phyloP scores from a whole-genome alignment of 1,140 invertebrate species.

The Drosophila biarmipes region DNA sequence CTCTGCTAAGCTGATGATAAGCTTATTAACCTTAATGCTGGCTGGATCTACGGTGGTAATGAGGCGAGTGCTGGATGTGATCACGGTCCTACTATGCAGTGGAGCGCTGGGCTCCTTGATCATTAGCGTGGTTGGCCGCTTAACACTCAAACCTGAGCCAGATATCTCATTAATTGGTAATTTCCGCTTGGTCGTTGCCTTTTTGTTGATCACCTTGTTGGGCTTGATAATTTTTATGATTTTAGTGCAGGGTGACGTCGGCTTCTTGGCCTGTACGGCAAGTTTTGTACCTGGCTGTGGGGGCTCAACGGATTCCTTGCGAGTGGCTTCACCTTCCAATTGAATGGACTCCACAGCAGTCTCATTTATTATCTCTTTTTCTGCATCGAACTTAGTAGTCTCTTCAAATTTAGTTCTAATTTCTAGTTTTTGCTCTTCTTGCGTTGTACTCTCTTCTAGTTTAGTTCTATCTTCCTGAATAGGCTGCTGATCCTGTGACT shows the following conservation, averaged over 20 bases:
- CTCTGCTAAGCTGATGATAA: conserved; percentile 63
- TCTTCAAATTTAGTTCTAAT: neutral
- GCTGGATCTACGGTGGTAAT: conserved; percentile 62
- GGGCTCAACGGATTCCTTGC: neutral
- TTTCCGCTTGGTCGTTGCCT: conserved; percentile 62
- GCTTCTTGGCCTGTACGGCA: too few species aligned
- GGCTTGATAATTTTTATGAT: conserved; percentile 79
- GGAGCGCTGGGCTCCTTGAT: conserved; percentile 48
- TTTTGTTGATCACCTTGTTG: conserved; percentile 80
- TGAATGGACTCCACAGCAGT: neutral
- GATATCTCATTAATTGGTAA: conserved; percentile 5
- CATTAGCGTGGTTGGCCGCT: conserved; percentile 44
- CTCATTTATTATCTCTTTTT: neutral
- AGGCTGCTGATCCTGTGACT: neutral
- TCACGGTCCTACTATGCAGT: conserved; percentile 10
- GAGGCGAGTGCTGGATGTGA: conserved; percentile 51
- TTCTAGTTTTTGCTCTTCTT: too few species aligned
- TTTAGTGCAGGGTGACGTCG: conserved; percentile 17
- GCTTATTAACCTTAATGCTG: conserved; percentile 64
- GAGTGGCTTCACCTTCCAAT: neutral
- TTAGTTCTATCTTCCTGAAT: neutral
- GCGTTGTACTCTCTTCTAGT: too few species aligned
- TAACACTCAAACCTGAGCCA: conserved; percentile 8
- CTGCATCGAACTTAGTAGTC: neutral
- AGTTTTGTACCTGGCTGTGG: neutral